phyloP scores from a whole-genome alignment of 1,140 invertebrate genomes.

The Acromyrmex heyeri region DNA sequence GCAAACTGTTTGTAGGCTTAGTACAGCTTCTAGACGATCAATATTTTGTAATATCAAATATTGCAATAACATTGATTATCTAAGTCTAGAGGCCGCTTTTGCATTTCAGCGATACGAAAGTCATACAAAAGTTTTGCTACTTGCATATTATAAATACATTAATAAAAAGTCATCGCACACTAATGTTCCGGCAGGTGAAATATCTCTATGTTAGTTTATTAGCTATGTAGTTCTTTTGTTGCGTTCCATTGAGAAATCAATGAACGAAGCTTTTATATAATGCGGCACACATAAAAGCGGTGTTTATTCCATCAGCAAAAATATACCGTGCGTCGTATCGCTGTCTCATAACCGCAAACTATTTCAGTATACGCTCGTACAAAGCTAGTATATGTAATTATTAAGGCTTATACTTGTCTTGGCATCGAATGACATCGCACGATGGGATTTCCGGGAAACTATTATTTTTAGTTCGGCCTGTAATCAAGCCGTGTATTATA shows the following conservation, averaged over 20 bases:
- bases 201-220: not conserved
- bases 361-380: slow-evolving; percentile 16
- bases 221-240: not conserved
- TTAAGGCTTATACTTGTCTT: slow-evolving; percentile 58
- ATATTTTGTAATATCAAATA: too few relatives aligned
- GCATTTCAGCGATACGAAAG: not conserved
- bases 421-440: slow-evolving; percentile 57
- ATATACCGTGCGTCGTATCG: slow-evolving; percentile 8
- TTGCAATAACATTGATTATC: too few relatives aligned
- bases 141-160: not conserved
- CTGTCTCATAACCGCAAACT: slow-evolving; percentile 1
- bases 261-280: slow-evolving; percentile 24
- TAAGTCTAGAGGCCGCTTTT: too few relatives aligned
- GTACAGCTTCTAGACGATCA: too few relatives aligned
- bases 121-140: not conserved
- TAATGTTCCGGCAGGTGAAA: not conserved
- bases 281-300: not conserved
- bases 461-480: slow-evolving; percentile 70
- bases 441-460: slow-evolving; percentile 62
- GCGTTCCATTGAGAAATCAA: slow-evolving; percentile 19
- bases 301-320: slow-evolving; percentile 15
- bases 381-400: slow-evolving; percentile 35
- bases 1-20: too few relatives aligned
- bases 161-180: not conserved
- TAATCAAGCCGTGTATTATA: slow-evolving; percentile 39